These are phyloP conservation scores for Nestor notabilis DNA, from an alignment of 2,113 vertebrate species.

Conservation along the genomic window DNA sequence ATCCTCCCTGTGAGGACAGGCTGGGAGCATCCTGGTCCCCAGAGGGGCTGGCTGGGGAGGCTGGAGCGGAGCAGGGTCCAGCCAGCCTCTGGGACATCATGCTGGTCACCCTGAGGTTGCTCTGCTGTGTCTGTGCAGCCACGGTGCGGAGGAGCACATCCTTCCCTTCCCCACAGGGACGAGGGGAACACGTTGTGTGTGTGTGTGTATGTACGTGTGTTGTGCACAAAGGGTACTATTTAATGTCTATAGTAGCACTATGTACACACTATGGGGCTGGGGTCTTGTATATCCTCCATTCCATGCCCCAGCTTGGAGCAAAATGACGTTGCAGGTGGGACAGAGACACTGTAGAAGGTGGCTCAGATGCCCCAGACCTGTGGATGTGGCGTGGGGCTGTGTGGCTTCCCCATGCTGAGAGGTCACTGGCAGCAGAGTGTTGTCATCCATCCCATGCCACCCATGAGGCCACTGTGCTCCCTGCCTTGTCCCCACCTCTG, in stretches of 20 bases:
- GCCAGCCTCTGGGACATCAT: background rate
- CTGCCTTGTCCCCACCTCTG: rapidly evolving
- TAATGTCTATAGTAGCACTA: constrained; percentile 53
- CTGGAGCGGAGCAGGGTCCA: background rate
- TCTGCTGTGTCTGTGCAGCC: background rate
- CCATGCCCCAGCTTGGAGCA: background rate
- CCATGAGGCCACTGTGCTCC: rapidly evolving
- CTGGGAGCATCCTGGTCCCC: background rate
- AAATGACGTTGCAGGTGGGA: background rate
- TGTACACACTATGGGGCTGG: background rate
- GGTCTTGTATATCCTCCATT: background rate
- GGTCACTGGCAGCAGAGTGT: background rate
- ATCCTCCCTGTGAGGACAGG: background rate
- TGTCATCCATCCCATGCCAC: background rate
- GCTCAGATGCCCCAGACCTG: background rate
- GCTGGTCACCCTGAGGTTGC: background rate
- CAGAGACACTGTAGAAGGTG: background rate
- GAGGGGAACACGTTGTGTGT: background rate
- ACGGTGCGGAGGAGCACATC: background rate
- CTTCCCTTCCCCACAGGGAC: background rate
- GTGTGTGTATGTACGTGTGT: background rate
- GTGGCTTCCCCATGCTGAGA: background rate
- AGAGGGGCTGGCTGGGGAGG: background rate
- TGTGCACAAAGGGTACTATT: constrained; percentile 50
- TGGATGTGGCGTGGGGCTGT: background rate